phyloP scores from a whole-genome alignment of 2,113 vertebrate genomes.

The Desmodus rotundus region DNA sequence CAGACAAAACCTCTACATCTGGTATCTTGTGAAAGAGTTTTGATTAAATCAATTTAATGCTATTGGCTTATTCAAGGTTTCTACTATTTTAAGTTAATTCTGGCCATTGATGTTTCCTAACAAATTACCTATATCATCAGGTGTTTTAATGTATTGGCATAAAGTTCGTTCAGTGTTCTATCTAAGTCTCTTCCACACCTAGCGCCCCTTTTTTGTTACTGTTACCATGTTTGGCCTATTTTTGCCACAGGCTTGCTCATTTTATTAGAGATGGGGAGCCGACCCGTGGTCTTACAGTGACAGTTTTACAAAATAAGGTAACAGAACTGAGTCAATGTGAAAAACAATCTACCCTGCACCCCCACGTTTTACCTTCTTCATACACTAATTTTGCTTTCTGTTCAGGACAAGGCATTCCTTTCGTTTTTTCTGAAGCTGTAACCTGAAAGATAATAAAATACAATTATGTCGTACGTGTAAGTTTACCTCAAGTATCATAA shows the following conservation, averaged over 20 bases:
- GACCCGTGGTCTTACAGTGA: neutral
- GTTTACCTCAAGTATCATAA: neutral
- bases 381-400: conserved; percentile 94
- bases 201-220: neutral
- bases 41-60: neutral
- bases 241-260: neutral
- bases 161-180: neutral
- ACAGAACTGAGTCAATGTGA: neutral
- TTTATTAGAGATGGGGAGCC: neutral
- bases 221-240: neutral
- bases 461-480: neutral
- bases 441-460: conserved; percentile 82
- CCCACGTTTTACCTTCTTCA: conserved; percentile 90
- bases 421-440: conserved; percentile 81
- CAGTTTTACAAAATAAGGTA: neutral
- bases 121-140: neutral
- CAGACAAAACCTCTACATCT: neutral
- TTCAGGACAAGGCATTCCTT: conserved; percentile 78
- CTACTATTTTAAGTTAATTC: neutral
- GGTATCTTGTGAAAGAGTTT: neutral
- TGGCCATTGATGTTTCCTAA: neutral
- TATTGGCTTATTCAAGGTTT: neutral
- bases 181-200: neutral
- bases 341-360: neutral
- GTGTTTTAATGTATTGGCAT: neutral